Conservation (phyloP, 2,888 invertebrate genomes). For the Lycocerus yunnanus region DNA sequence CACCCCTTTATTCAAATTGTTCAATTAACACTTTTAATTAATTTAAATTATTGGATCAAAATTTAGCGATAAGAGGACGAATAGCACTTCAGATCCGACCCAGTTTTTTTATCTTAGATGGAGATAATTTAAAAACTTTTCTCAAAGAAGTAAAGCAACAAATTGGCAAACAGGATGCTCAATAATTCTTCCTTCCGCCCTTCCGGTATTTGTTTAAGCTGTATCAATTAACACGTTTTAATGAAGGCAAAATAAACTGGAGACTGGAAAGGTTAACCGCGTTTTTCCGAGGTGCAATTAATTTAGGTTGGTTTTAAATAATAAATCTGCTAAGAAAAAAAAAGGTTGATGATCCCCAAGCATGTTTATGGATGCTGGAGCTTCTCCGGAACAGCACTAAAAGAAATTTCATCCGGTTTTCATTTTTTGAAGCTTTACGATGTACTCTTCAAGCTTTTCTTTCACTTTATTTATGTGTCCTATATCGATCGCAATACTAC, state of each 20-base stretch:
- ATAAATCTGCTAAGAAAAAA: no score
- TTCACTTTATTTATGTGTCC: background rate
- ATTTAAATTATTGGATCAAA: background rate
- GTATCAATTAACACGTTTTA: background rate
- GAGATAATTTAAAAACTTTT: no score
- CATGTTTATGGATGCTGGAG: background rate
- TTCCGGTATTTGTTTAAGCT: background rate
- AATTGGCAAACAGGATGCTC: background rate
- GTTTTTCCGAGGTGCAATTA: background rate
- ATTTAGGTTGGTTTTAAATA: background rate
- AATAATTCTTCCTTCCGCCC: background rate
- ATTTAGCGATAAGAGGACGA: no score
- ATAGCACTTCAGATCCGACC: no score
- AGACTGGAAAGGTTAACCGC: background rate
- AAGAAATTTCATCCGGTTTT: no score
- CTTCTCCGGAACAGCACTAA: no score
- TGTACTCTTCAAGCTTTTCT: background rate
- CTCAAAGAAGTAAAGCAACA: background rate
- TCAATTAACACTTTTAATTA: background rate
- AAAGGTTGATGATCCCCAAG: background rate
- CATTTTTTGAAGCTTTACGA: background rate
- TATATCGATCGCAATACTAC: background rate
- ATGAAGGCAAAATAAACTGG: background rate
- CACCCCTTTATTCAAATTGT: background rate
- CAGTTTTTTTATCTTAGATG: no score